Conservation (phyloP, 2,888 invertebrate species). For the Pseudococcus longispinus region DNA sequence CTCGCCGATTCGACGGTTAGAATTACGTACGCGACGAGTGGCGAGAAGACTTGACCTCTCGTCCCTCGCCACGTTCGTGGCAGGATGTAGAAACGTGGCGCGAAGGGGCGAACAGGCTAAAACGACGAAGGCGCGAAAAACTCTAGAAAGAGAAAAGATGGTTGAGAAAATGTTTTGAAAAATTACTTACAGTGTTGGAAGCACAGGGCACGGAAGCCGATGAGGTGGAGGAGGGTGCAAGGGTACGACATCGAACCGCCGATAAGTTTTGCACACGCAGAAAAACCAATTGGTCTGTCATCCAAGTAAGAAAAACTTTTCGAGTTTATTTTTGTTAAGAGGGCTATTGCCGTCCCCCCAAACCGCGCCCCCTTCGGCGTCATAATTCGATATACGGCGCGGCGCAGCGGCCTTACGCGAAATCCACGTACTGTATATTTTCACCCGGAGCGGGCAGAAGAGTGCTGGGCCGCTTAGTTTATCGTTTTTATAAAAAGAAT, state of each 20-base stretch:
- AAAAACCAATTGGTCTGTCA: slow-evolving; percentile 33
- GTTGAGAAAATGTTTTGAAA: slow-evolving; percentile 27
- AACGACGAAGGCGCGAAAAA: slow-evolving; percentile 14
- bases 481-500: not conserved
- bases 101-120: not conserved
- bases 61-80: no score
- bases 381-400: slow-evolving; percentile 1
- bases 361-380: not conserved
- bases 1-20: not conserved
- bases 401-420: not conserved
- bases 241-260: slow-evolving; percentile 10
- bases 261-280: slow-evolving; percentile 26
- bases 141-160: not conserved
- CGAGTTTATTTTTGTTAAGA: slow-evolving; percentile 20
- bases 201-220: not conserved
- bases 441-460: not conserved
- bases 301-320: slow-evolving; percentile 31
- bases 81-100: no score
- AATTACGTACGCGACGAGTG: not conserved
- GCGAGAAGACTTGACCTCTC: not conserved
- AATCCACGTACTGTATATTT: not conserved
- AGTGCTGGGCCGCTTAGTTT: not conserved
- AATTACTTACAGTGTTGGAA: slow-evolving; percentile 13
- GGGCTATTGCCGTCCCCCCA: not conserved
- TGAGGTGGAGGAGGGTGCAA: not conserved